Evolutionary conservation across 2,888 invertebrate species (phyloP), one percentile per base, ranked within the genome.

Genomic region (Rhorus exstirpatorius): DNA sequence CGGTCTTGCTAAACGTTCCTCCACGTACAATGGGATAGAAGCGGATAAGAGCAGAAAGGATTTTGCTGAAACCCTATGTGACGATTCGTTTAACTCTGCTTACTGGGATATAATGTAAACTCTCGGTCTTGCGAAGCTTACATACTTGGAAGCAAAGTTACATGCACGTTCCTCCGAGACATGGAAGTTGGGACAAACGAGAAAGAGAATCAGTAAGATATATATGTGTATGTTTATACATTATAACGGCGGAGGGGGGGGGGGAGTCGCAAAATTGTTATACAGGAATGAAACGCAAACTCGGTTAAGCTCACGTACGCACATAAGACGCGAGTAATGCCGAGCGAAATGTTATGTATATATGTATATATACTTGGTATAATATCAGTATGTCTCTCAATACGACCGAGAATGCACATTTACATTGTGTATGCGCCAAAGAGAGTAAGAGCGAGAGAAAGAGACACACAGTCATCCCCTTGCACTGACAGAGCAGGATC

Each of bases 1-100:
- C 51, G 65, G 38, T 53, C 31, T 55, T 24, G 68, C 68, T 74
- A 79, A 83, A 78, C 76, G 76, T 72, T 81, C 63, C 44, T 74
- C 53, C 44, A 41, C 53, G 31, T 17, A 41, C 53, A 46, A 63
- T 35, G 55, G 46, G 1, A 17, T n/a, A 65, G 55, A 46, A 68
- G 35, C 58, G 58, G 31, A 12, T 1, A 24, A 2, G 8, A 53
- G 24, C 7, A 0, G 24, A 8, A 17, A 67, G 53, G 53, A 46
- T 61, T 74, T n/a, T n/a, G n/a, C 55, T 44, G 14, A 26, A 79
- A 38, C 14, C 41, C 51, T 44, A 12, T 60, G 71, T 51, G 71
- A 71, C 71, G 71, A 44, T 60, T n/a, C 67, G 72, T 38, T 76
- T 46, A 46, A 26, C 19, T 60, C 41, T 60, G 38, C 26, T 60